Evolutionary conservation across 23 tunicate genomes (phyloP).

Genomic region (Diplosoma virens): DNA sequence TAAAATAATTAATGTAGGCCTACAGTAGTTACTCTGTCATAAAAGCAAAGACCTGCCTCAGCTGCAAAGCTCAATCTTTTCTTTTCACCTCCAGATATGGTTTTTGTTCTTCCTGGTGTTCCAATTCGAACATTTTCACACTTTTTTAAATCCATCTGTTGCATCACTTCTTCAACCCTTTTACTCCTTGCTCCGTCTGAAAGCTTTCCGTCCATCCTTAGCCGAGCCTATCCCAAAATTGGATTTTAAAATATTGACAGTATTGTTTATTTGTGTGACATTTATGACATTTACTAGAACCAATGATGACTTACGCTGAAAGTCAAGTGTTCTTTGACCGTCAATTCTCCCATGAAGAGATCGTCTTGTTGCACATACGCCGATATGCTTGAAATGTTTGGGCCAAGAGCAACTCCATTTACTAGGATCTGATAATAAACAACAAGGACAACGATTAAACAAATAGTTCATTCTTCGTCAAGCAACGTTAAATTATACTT

Average conservation of each 20-base stretch:
- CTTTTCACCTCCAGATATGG: slow-evolving; percentile 84
- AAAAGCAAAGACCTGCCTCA: slow-evolving; percentile 39
- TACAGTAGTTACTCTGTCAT: no score
- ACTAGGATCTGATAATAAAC: slow-evolving; percentile 40
- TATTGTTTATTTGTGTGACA: no score
- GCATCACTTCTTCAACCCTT: slow-evolving; percentile 69
- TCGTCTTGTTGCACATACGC: slow-evolving; percentile 96
- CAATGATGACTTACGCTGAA: slow-evolving; percentile 45
- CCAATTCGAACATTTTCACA: slow-evolving; percentile 61
- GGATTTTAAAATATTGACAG: no score
- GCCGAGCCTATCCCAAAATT: slow-evolving; percentile 32
- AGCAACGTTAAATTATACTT: no score
- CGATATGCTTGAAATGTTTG: slow-evolving; percentile 57
- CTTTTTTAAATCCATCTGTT: slow-evolving; percentile 68
- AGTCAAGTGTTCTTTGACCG: slow-evolving; percentile 76
- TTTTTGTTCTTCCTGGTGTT: slow-evolving; percentile 60
- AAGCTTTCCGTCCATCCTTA: slow-evolving; percentile 41
- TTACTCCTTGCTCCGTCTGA: slow-evolving; percentile 38
- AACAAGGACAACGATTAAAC: no score
- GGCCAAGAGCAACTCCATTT: slow-evolving; percentile 54
- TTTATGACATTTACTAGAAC: no score
- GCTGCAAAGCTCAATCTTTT: slow-evolving; percentile 71
- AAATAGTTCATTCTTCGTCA: no score
- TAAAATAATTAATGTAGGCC: no score
- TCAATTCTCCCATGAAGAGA: slow-evolving; percentile 83